These are phyloP conservation scores for Subacronicta megacephala DNA, from an alignment of 2,888 invertebrate species.

Conservation along the genomic window DNA sequence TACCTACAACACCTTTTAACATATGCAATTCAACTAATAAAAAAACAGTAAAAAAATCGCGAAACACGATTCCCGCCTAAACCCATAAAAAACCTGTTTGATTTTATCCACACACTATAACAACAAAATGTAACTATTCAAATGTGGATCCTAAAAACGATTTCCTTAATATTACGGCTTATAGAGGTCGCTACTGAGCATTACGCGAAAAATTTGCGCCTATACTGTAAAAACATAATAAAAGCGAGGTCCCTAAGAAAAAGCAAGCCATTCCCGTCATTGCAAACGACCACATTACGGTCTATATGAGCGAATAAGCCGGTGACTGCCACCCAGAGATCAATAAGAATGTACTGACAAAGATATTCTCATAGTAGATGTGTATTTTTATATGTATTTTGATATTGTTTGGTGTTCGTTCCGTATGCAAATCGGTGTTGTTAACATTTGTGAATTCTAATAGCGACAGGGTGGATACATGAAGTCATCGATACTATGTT, in stretches of 20 bases:
- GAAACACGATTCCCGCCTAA: conserved; percentile 12
- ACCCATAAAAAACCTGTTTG: conserved; percentile 42
- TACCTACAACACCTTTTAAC: too few relatives aligned
- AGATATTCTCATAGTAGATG: conserved; percentile 43
- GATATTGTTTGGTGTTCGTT: conserved; percentile 7
- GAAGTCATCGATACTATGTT: too few relatives aligned
- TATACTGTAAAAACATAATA: conserved; percentile 65
- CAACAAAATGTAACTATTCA: conserved; percentile 60
- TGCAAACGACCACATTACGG: conserved; percentile 62
- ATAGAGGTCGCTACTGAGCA: conserved; percentile 62
- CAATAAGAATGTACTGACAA: conserved; percentile 56
- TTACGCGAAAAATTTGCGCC: conserved; percentile 62
- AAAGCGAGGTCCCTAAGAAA: conserved; percentile 56
- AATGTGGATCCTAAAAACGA: conserved; percentile 57
- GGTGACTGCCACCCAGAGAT: conserved; percentile 54
- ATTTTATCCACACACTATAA: conserved; percentile 51
- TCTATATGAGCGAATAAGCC: conserved; percentile 54
- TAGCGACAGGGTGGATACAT: too few relatives aligned
- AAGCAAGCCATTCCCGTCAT: conserved; percentile 62
- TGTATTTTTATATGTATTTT: conserved; percentile 19
- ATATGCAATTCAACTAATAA: too few relatives aligned
- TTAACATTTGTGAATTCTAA: conserved; percentile 8
- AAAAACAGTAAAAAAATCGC: conserved; percentile 15
- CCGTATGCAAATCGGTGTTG: conserved; percentile 20
- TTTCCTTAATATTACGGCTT: conserved; percentile 65